These are phyloP conservation scores for Phalacrocorax carbo DNA, from an alignment of 2,113 vertebrate species.

Conservation along the genomic window DNA sequence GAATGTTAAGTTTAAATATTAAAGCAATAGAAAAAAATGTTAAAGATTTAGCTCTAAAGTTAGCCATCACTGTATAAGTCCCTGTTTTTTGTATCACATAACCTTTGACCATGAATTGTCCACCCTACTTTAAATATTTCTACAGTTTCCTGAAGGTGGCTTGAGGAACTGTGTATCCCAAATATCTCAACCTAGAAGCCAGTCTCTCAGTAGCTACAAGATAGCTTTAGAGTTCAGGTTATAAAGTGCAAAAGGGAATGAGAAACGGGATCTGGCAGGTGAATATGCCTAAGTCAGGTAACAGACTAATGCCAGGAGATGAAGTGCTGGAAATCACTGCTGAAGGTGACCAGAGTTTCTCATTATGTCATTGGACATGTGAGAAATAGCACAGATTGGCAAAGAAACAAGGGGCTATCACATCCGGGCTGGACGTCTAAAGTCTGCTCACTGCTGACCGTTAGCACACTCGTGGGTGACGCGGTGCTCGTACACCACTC, in stretches of 20 bases:
- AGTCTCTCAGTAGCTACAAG: constrained; percentile 44
- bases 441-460: not conserved
- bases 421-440: not conserved
- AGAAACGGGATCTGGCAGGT: constrained; percentile 57
- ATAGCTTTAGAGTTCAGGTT: constrained; percentile 58
- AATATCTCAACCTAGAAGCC: constrained; percentile 47
- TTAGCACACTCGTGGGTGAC: not conserved
- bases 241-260: constrained; percentile 55
- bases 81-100: constrained; percentile 15
- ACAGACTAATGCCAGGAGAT: constrained; percentile 59
- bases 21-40: constrained; percentile 33
- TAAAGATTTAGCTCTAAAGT: constrained; percentile 14
- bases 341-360: constrained; percentile 58
- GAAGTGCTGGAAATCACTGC: constrained; percentile 68
- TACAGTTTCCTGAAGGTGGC: constrained; percentile 57
- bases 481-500: not conserved
- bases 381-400: constrained; percentile 63
- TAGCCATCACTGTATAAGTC: not conserved
- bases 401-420: constrained; percentile 38
- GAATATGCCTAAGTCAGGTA: constrained; percentile 36
- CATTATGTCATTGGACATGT: not conserved
- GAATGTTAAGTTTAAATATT: constrained; percentile 44
- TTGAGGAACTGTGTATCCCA: constrained; percentile 51
- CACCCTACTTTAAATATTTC: constrained; percentile 44
- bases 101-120: constrained; percentile 4